phyloP scores from a whole-genome alignment of 2,113 vertebrate genomes.

The Elaphurus davidianus region DNA sequence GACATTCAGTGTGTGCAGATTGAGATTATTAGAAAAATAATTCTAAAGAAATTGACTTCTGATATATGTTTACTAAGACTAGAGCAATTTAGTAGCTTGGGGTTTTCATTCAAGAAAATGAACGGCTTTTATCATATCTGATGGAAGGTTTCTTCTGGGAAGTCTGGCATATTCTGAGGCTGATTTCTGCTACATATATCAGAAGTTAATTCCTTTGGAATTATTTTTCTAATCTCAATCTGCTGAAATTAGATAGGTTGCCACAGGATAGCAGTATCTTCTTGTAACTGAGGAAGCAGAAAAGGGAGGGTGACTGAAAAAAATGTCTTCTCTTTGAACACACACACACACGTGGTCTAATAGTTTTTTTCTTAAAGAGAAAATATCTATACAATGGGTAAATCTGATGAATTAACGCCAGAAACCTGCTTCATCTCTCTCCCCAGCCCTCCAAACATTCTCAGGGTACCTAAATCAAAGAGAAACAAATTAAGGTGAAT shows the following conservation, averaged over 20 bases:
- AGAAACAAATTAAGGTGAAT: slow-evolving; percentile 60
- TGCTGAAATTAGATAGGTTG: slow-evolving; percentile 13
- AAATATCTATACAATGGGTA: background rate
- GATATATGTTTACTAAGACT: slow-evolving; percentile 37
- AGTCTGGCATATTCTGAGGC: slow-evolving; percentile 46
- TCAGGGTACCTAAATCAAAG: slow-evolving; percentile 45
- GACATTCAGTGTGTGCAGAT: slow-evolving; percentile 43
- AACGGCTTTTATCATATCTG: slow-evolving; percentile 28
- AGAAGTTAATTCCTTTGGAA: background rate
- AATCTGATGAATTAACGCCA: slow-evolving; percentile 26
- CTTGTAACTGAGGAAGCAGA: background rate
- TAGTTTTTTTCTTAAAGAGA: background rate
- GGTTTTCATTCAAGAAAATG: slow-evolving; percentile 43
- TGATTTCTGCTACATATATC: background rate
- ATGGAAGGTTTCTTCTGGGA: slow-evolving; percentile 47
- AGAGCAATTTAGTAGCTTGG: slow-evolving; percentile 8
- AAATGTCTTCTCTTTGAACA: slow-evolving; percentile 22
- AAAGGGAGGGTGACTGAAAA: background rate
- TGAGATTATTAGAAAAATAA: slow-evolving; percentile 71
- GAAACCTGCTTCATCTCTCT: background rate
- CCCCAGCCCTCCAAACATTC: background rate
- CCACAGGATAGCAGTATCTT: background rate
- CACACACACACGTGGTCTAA: background rate
- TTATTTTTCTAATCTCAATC: background rate
- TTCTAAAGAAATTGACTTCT: slow-evolving; percentile 56